These are phyloP conservation scores for Achatina immaculata DNA, from an alignment of 1,140 invertebrate species.

Conservation along the genomic window DNA sequence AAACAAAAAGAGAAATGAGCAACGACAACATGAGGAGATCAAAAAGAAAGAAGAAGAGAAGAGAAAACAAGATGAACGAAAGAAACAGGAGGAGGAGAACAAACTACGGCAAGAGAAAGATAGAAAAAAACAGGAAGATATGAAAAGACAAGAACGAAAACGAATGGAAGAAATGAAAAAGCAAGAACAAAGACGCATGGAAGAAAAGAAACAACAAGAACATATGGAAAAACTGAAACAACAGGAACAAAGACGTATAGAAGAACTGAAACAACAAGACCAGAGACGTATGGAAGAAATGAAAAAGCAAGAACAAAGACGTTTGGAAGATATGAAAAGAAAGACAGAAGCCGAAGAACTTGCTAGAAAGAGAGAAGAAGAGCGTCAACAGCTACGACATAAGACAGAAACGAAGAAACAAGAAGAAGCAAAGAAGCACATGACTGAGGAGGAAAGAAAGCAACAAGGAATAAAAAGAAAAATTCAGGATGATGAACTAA, in stretches of 20 bases:
- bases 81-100: background rate
- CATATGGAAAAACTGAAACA: background rate
- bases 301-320: background rate
- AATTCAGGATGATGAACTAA: too few species aligned
- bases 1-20: background rate
- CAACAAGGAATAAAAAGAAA: background rate
- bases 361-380: too few species aligned
- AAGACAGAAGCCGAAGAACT: too few species aligned
- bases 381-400: background rate
- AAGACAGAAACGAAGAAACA: constrained; percentile 10
- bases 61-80: background rate
- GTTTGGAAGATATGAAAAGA: too few species aligned
- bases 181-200: background rate
- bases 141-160: too few species aligned
- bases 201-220: background rate
- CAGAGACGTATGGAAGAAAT: background rate
- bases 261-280: background rate
- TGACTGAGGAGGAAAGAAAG: background rate
- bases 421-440: background rate
- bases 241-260: too few species aligned
- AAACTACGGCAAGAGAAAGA: too few species aligned
- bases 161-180: background rate
- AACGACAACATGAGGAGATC: background rate
- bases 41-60: background rate
- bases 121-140: background rate